Percentiles rank a stretch among this genome's conserved stretches.
Conservation (phyloP, 2,888 invertebrate genomes). For the Griposia aprilina region DNA sequence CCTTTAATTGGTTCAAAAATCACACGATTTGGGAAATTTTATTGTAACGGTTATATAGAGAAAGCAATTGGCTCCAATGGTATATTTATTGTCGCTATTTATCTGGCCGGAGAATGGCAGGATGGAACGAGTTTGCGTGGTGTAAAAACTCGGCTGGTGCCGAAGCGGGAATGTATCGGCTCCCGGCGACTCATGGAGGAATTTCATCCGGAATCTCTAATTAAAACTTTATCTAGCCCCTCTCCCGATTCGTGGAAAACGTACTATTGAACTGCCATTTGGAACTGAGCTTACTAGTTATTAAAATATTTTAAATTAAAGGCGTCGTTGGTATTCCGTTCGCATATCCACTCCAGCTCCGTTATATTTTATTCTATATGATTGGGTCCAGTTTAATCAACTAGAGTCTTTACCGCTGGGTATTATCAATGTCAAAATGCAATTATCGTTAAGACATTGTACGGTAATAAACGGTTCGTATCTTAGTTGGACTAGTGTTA, state of each 20-base stretch:
- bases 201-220: constrained; percentile 89
- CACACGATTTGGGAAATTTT: constrained; percentile 62
- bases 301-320: constrained; percentile 61
- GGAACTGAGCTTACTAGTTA: constrained; percentile 50
- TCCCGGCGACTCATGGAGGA: constrained; percentile 81
- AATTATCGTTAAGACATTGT: constrained; percentile 70
- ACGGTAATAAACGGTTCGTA: constrained; percentile 66
- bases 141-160: constrained; percentile 86
- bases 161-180: constrained; percentile 88
- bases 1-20: constrained; percentile 70
- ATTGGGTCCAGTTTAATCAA: constrained; percentile 61
- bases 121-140: constrained; percentile 82
- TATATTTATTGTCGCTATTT: constrained; percentile 84
- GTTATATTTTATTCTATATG: constrained; percentile 58
- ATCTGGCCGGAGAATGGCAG: constrained; percentile 79
- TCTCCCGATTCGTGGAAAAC: constrained; percentile 73
- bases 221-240: constrained; percentile 89
- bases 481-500: constrained; percentile 66
- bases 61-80: constrained; percentile 79
- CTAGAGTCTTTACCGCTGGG: constrained; percentile 51
- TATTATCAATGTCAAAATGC: constrained; percentile 69
- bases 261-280: constrained; percentile 61
- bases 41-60: constrained; percentile 73
- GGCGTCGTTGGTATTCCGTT: constrained; percentile 48
- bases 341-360: constrained; percentile 26